phyloP scores from a whole-genome alignment of 2,888 invertebrate genomes.

The Cheiracanthium punctorium region DNA sequence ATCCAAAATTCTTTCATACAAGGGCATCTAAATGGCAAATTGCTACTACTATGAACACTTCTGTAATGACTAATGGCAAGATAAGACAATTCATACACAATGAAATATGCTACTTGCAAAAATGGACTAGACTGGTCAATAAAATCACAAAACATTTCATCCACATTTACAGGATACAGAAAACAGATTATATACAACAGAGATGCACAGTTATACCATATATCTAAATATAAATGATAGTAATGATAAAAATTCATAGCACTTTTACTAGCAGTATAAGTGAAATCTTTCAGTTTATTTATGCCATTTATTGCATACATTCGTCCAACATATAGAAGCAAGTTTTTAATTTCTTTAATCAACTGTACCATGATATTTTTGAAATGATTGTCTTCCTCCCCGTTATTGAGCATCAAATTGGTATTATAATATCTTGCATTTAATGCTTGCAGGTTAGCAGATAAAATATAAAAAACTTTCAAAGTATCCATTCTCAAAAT shows the following conservation, averaged over 20 bases:
- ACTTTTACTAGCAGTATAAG: neutral
- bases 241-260: slow-evolving; percentile 37
- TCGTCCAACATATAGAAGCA: slow-evolving; percentile 45
- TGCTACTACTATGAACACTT: neutral
- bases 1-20: slow-evolving; percentile 61
- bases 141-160: slow-evolving; percentile 19
- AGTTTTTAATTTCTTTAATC: slow-evolving; percentile 33
- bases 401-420: neutral
- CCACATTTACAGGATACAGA: neutral
- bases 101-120: slow-evolving; percentile 22
- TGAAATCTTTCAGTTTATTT: slow-evolving; percentile 19
- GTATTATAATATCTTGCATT: neutral
- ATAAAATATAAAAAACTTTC: neutral
- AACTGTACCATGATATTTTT: neutral
- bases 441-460: slow-evolving; percentile 9
- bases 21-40: slow-evolving; percentile 41
- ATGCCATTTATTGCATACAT: slow-evolving; percentile 26
- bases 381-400: neutral
- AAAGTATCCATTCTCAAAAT: slow-evolving; percentile 8
- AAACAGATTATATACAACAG: slow-evolving; percentile 11
- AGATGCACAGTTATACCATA: slow-evolving; percentile 42
- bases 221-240: slow-evolving; percentile 46
- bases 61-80: slow-evolving; percentile 20
- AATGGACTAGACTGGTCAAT: slow-evolving; percentile 20
- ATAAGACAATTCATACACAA: slow-evolving; percentile 34